phyloP scores from a whole-genome alignment of 2,113 vertebrate species.

The Tetraodon nigroviridis region DNA sequence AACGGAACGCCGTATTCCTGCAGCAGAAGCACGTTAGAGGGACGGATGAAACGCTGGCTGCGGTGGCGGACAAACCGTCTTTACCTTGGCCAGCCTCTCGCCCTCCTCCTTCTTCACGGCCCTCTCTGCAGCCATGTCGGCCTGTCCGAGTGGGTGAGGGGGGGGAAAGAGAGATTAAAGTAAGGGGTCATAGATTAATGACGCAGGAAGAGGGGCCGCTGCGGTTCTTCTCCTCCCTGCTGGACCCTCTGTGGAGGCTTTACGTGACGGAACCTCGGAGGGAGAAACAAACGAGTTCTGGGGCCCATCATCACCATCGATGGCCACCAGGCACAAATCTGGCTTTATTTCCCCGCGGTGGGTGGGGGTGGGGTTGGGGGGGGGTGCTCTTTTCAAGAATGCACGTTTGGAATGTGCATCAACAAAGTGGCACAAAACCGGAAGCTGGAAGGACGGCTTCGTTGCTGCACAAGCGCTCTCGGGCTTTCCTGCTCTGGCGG shows the following conservation, averaged over 20 bases:
- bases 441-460: not conserved
- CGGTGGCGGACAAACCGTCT: slow-evolving; percentile 1
- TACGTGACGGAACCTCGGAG: too few species aligned
- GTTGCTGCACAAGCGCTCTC: slow-evolving; percentile 7
- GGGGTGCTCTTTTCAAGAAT: not conserved
- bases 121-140: slow-evolving; percentile 84
- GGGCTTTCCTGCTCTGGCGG: slow-evolving; percentile 15
- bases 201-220: too few species aligned
- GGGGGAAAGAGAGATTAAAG: too few species aligned
- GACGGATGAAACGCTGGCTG: not conserved
- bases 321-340: too few species aligned
- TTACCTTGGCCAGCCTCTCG: slow-evolving; percentile 91
- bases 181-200: slow-evolving; percentile 36
- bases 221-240: too few species aligned
- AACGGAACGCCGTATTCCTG: slow-evolving; percentile 97
- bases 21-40: slow-evolving; percentile 26
- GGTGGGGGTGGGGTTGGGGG: too few species aligned
- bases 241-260: too few species aligned
- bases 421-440: not conserved
- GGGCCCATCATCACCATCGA: too few species aligned
- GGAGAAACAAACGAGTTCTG: too few species aligned
- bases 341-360: not conserved
- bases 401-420: slow-evolving; percentile 9
- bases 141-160: slow-evolving; percentile 67
- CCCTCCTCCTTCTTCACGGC: slow-evolving; percentile 88